Evolutionary conservation across 2,888 invertebrate species (phyloP).

Genomic region (Tinea trinotella): DNA sequence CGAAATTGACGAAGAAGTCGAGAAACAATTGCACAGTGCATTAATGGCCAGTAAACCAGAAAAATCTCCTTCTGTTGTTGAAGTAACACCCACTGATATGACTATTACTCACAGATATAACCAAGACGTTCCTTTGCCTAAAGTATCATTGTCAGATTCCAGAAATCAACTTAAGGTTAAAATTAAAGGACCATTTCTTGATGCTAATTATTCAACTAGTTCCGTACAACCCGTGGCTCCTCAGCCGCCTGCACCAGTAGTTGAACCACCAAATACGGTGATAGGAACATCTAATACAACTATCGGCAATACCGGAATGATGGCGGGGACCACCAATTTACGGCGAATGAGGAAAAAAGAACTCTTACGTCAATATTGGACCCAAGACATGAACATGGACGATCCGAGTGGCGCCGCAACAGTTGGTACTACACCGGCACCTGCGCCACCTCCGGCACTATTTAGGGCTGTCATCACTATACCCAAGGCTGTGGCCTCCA

Average conservation of each 20-base stretch:
- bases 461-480: conserved; percentile 84
- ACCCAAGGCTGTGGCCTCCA: conserved; percentile 91
- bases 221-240: conserved; percentile 72
- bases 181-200: conserved; percentile 90
- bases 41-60: conserved; percentile 72
- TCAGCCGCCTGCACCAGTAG: conserved; percentile 56
- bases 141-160: conserved; percentile 84
- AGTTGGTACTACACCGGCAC: conserved; percentile 64
- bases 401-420: conserved; percentile 74
- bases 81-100: conserved; percentile 41
- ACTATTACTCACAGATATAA: conserved; percentile 24
- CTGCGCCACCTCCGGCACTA: conserved; percentile 73
- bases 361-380: conserved; percentile 83
- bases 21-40: conserved; percentile 81
- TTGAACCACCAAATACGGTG: conserved; percentile 45
- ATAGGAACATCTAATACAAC: conserved; percentile 55
- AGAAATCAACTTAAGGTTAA: conserved; percentile 91
- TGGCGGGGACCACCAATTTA: conserved; percentile 80
- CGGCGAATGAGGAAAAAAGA: conserved; percentile 93
- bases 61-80: conserved; percentile 19
- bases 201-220: conserved; percentile 80
- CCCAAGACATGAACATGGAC: conserved; percentile 89
- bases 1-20: conserved; percentile 85
- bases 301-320: conserved; percentile 47
- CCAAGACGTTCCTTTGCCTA: conserved; percentile 52